Evolutionary conservation across 92 coral and sea anemone species (phyloP).

Genomic region (Anthopleura xanthogrammica): DNA sequence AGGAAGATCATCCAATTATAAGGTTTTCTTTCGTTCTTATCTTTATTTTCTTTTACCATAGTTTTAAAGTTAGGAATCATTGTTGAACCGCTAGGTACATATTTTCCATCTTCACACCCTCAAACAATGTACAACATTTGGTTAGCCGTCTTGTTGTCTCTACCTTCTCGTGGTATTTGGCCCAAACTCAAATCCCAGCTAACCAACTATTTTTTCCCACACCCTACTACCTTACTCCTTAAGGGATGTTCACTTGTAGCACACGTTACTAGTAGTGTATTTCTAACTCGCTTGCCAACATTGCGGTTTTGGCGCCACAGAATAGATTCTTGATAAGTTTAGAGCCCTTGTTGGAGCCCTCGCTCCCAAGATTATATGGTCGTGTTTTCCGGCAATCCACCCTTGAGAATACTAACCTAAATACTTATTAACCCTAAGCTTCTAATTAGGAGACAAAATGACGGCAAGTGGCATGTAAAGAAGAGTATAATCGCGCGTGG

Average conservation of each 20-base stretch:
- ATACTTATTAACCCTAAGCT: conserved; percentile 1
- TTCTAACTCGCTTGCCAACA: neutral
- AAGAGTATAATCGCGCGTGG: neutral
- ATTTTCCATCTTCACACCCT: neutral
- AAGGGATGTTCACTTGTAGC: neutral
- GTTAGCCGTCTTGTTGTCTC: neutral
- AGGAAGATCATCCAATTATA: too few species aligned
- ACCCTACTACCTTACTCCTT: neutral
- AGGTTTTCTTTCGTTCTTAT: too few species aligned
- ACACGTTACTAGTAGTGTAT: neutral
- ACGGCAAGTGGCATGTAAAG: neutral
- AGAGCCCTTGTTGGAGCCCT: neutral
- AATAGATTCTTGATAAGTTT: neutral
- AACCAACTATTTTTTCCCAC: neutral
- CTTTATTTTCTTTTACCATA: neutral
- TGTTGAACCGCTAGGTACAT: neutral
- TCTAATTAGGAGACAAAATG: neutral
- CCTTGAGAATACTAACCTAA: neutral
- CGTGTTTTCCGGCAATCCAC: neutral
- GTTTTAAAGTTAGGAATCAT: neutral
- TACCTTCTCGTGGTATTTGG: neutral
- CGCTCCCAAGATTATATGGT: neutral
- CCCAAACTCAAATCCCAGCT: neutral
- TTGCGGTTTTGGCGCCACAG: conserved; percentile 2
- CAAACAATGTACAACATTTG: neutral